Conservation (phyloP, 2,888 invertebrate species). For the Himalopsyche tibetana region DNA sequence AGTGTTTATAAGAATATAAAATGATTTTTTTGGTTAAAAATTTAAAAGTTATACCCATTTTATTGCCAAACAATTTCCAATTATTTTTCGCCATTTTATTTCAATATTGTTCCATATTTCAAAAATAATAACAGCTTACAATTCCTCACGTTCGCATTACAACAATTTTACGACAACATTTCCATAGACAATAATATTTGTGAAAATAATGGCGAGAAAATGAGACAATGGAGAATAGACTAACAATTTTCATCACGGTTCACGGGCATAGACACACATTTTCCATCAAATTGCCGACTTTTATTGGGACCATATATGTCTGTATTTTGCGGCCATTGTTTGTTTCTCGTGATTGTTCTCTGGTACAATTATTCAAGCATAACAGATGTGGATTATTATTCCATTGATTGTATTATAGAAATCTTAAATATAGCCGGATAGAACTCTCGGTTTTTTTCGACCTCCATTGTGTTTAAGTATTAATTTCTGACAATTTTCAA, state of each 20-base stretch:
- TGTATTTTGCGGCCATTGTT: conserved; percentile 11
- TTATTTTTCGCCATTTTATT: not conserved
- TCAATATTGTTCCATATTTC: not conserved
- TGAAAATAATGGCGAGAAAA: conserved; percentile 10
- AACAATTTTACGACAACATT: conserved; percentile 2
- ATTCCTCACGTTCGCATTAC: not conserved
- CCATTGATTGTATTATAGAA: not conserved
- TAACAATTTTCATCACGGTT: conserved; percentile 26
- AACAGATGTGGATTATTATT: not conserved
- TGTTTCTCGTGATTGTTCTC: not conserved
- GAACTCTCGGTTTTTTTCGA: not conserved
- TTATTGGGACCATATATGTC: conserved; percentile 9
- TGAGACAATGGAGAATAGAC: not conserved
- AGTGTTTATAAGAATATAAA: no score
- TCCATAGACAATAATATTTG: conserved; percentile 11
- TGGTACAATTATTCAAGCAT: not conserved
- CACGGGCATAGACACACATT: conserved; percentile 7
- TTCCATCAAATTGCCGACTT: conserved; percentile 6
- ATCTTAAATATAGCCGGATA: not conserved
- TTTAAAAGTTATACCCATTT: no score
- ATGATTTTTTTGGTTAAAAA: no score
- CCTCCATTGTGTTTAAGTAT: not conserved
- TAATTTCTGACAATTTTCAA: not conserved
- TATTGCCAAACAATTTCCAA: no score
- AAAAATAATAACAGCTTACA: not conserved